Base-by-base conservation (phyloP, 2,797 vertebrate species). In the Sarcophilus harrisii region DNA sequence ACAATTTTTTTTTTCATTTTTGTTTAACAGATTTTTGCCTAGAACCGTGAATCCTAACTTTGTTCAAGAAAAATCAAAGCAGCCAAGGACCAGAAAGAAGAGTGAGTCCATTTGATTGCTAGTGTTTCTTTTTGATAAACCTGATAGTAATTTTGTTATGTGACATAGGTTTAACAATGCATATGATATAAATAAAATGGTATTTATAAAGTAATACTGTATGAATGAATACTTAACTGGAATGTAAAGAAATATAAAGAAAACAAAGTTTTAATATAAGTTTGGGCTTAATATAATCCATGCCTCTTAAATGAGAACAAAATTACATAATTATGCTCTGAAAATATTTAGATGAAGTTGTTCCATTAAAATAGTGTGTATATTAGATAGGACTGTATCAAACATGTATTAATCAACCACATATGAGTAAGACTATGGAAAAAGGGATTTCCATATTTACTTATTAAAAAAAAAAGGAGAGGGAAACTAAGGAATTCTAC, bases 1-100 rank as follows among this genome's bases (percentile, higher is more conserved):
- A 90, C 45, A 98, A 93, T 91, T 10, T 62, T n/a, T 60, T 96
- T 96, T 95, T 8, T 95, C 30, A 38, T 95, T 97, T 96, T 97
- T 93, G 57, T 97, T 98, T 96, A 95, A 57, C 30, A 97, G 94
- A 91, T 96, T 49, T 91, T 97, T 91, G 10, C 10, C 21, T 27
- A 95, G 93, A 95, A 97, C 92, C 3, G 91, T 96, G 5, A 97
- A 30, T 1, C 2, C 81, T 32, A 90, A 92, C 73, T 97, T 96
- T 95, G 54, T 90, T 11, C 94, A 92, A 91, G 54, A 94, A 97
- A 45, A 32, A 55, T 4, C 30, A 54, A 14, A 49, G 30, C 11
- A 60, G 38, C 57, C 3, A 9, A 94, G 30, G 81, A 30, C 52
- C 21, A 94, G 55, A 97, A 97, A 95, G 55, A 97, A 97, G 96